Conservation (phyloP, 2,888 invertebrate genomes). For the Bursaphelenchus okinawaensis region DNA sequence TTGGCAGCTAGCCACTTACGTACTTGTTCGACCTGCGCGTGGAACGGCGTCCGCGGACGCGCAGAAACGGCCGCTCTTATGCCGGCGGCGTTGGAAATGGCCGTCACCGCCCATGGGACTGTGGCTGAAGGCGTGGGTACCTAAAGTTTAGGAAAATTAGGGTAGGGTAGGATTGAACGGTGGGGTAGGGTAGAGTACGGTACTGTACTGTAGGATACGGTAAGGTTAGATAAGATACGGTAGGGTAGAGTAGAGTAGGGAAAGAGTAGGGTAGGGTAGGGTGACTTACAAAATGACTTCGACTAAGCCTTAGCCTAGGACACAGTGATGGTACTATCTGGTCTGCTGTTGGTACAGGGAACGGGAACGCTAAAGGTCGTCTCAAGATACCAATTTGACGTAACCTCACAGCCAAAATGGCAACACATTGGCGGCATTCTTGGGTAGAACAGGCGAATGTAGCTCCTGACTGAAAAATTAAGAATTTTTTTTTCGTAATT, state of each 20-base stretch:
- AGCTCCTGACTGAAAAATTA: slow-evolving; percentile 35
- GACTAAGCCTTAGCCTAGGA: slow-evolving; percentile 25
- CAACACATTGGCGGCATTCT: slow-evolving; percentile 49
- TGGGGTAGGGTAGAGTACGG: too few species aligned
- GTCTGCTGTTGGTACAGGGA: slow-evolving; percentile 24
- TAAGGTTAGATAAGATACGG: too few species aligned
- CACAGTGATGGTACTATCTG: slow-evolving; percentile 18
- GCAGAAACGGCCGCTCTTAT: background rate
- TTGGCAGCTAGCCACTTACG: background rate
- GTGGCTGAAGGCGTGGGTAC: background rate
- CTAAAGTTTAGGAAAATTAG: too few species aligned
- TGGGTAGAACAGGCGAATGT: slow-evolving; percentile 37
- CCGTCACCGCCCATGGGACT: slow-evolving; percentile 1
- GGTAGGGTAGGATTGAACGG: too few species aligned
- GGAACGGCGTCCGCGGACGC: slow-evolving; percentile 3
- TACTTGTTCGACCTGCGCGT: slow-evolving; percentile 12
- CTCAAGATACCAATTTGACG: slow-evolving; percentile 35
- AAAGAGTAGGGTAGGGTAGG: too few species aligned
- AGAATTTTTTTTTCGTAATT: background rate
- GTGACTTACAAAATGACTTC: slow-evolving; percentile 18
- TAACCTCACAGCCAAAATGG: slow-evolving; percentile 38
- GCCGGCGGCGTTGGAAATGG: slow-evolving; percentile 13
- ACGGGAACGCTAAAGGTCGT: slow-evolving; percentile 22
- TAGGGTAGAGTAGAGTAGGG: too few species aligned
- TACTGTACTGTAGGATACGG: too few species aligned